Percentiles rank a stretch among this genome's conserved stretches.
These are phyloP conservation scores for Ctenodactylus gundi DNA, from an alignment of 2,113 vertebrate species.

Conservation along the genomic window DNA sequence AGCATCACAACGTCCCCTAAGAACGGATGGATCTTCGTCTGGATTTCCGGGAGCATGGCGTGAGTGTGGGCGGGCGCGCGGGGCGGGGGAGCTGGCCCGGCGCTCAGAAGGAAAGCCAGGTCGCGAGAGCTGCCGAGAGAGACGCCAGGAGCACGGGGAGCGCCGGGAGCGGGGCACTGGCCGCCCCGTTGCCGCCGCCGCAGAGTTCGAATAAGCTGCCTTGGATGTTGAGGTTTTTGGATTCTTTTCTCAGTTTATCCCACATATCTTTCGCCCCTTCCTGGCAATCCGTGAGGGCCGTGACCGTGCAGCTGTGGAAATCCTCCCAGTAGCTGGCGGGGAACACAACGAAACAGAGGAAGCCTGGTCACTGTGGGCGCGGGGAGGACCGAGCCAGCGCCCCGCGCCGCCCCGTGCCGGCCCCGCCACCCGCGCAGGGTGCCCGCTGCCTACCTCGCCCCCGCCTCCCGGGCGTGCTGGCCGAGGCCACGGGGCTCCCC, in stretches of 20 bases:
- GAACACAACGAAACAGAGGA: constrained; percentile 76
- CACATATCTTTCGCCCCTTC: constrained; percentile 97
- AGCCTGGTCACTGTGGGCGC: constrained; percentile 49
- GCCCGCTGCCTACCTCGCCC: not conserved
- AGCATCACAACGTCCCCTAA: constrained; percentile 84
- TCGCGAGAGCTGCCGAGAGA: constrained; percentile 89
- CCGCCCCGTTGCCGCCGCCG: constrained; percentile 88
- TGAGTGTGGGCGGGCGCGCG: constrained; percentile 76
- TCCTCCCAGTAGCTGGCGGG: constrained; percentile 95
- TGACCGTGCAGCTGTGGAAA: constrained; percentile 96
- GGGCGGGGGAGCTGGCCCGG: constrained; percentile 47
- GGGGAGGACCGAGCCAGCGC: not conserved
- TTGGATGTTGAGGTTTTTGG: constrained; percentile 96
- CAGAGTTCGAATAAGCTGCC: constrained; percentile 99
- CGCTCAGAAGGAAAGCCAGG: constrained; percentile 93
- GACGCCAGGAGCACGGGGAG: constrained; percentile 86
- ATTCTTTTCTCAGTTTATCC: constrained; percentile 98
- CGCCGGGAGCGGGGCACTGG: constrained; percentile 81
- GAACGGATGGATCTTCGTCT: constrained; percentile 84
- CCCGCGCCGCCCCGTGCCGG: not conserved
- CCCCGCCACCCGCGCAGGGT: not conserved
- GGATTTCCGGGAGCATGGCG: constrained; percentile 82
- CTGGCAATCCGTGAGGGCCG: constrained; percentile 97
- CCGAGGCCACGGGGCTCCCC: too few species aligned
- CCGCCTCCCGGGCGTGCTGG: not conserved